These are phyloP conservation scores for Erinaceus europaeus DNA, from an alignment of 2,113 vertebrate genomes.

Conservation along the genomic window DNA sequence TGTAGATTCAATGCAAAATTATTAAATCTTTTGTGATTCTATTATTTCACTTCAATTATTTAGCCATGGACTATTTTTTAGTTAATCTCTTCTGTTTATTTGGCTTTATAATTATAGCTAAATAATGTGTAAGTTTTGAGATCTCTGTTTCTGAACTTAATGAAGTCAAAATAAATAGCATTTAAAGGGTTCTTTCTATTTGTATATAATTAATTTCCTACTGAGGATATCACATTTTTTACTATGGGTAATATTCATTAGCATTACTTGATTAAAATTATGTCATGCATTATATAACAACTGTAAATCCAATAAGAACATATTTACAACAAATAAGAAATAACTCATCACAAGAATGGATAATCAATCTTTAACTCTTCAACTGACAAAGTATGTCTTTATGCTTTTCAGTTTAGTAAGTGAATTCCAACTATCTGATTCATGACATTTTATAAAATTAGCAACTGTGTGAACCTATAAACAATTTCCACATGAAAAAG, in stretches of 20 bases:
- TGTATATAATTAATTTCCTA: not conserved
- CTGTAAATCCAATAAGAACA: not conserved
- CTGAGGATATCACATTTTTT: not conserved
- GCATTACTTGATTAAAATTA: slow-evolving; percentile 15
- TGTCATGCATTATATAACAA: not conserved
- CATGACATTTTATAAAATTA: not conserved
- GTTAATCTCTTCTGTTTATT: not conserved
- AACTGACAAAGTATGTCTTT: not conserved
- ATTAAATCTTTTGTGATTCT: not conserved
- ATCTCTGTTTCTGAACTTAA: not conserved
- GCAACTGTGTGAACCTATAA: not conserved
- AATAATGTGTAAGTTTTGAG: not conserved
- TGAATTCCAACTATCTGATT: not conserved
- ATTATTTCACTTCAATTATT: not conserved
- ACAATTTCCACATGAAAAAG: not conserved
- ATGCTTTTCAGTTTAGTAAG: not conserved
- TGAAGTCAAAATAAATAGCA: not conserved
- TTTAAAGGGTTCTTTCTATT: not conserved
- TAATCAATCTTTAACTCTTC: not conserved
- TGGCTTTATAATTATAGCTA: slow-evolving; percentile 38
- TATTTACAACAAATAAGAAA: not conserved
- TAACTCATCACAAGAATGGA: not conserved
- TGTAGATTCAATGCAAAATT: slow-evolving; percentile 12
- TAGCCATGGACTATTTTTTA: not conserved
- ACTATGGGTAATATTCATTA: not conserved